These are phyloP conservation scores for Cherax destructor DNA, from an alignment of 1,140 invertebrate species.

Conservation along the genomic window DNA sequence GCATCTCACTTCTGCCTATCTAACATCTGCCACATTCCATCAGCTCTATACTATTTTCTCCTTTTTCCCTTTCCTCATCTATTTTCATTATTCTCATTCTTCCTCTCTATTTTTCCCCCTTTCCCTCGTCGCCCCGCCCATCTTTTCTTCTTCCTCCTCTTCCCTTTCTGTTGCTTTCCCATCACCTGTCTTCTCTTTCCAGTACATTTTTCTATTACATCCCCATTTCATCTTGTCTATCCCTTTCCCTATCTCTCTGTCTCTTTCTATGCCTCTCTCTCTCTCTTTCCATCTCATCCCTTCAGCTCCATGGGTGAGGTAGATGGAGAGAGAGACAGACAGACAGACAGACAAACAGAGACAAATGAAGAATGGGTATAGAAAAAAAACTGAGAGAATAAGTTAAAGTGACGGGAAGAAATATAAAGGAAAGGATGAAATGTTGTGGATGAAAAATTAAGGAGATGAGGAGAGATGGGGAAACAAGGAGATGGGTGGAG, in stretches of 20 bases:
- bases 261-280: background rate
- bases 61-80: background rate
- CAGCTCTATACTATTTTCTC: background rate
- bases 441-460: background rate
- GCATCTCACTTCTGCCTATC: too few relatives aligned
- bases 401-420: background rate
- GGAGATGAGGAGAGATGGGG: background rate
- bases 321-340: too few relatives aligned
- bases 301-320: too few relatives aligned
- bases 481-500: too few relatives aligned
- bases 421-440: background rate
- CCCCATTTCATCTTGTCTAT: background rate
- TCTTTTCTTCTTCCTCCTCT: background rate
- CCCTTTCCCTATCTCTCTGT: conserved; percentile 2
- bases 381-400: background rate
- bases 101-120: background rate
- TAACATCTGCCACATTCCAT: too few relatives aligned
- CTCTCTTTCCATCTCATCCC: background rate
- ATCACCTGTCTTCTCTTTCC: background rate
- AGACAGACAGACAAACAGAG: too few relatives aligned
- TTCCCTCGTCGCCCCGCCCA: background rate
- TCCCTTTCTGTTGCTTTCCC: background rate
- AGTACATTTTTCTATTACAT: too few relatives aligned
- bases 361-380: background rate
- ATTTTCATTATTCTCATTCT: background rate